Conservation (phyloP, 1,140 invertebrate genomes). For the Pseudoatta argentina region DNA sequence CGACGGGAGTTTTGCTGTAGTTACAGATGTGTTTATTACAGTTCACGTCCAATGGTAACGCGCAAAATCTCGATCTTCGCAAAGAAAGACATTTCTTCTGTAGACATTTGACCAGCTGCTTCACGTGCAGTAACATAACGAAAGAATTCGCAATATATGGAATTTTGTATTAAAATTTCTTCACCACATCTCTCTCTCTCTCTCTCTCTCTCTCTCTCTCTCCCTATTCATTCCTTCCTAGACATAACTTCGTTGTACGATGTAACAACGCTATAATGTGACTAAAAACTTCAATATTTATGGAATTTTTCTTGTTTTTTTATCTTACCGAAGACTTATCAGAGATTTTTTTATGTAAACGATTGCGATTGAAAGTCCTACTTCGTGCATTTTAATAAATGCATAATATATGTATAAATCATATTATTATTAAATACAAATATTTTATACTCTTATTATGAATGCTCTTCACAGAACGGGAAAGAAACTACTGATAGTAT, state of each 20-base stretch:
- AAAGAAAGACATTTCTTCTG: conserved; percentile 5
- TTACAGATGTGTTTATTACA: conserved; percentile 62
- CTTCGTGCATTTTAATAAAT: not conserved
- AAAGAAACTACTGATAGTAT: too few species aligned
- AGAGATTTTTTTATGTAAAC: not conserved
- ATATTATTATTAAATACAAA: not conserved
- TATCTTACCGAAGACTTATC: not conserved
- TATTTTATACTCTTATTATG: not conserved
- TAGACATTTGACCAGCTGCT: not conserved
- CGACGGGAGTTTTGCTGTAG: conserved; percentile 32
- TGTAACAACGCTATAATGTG: not conserved
- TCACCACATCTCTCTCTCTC: not conserved
- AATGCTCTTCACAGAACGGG: not conserved
- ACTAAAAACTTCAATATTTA: conserved; percentile 1
- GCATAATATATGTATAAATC: not conserved
- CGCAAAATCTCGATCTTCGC: conserved; percentile 25
- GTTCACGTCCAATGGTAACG: conserved; percentile 32
- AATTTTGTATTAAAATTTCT: conserved; percentile 60
- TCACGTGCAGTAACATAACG: conserved; percentile 20
- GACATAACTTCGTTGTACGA: conserved; percentile 10
- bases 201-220: too few species aligned
- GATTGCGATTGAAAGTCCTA: not conserved
- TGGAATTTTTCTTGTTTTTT: not conserved
- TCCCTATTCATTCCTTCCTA: conserved; percentile 16
- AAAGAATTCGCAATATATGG: conserved; percentile 36